Percentiles rank a stretch among this genome's conserved stretches.
phyloP scores from a whole-genome alignment of 2,888 invertebrate genomes.

The Mantis religiosa region DNA sequence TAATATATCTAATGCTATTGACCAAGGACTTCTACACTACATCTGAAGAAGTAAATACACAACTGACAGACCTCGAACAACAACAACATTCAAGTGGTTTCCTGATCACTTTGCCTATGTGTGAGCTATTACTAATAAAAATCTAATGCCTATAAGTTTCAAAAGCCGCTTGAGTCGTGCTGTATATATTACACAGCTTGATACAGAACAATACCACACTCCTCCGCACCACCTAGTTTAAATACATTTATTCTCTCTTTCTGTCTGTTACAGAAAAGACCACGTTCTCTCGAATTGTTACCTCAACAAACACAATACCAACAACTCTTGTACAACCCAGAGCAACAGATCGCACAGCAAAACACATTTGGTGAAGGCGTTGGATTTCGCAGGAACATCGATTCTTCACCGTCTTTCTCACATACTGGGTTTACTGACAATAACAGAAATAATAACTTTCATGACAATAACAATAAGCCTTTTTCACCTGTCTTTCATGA shows the following conservation, averaged over 20 bases:
- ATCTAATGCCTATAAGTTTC: neutral
- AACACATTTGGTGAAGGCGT: neutral
- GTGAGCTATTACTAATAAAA: neutral
- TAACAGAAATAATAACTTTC: neutral
- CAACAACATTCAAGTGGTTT: neutral
- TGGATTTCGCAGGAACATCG: neutral
- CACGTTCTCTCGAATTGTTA: slow-evolving; percentile 31
- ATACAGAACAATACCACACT: too few relatives aligned
- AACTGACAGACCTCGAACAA: neutral
- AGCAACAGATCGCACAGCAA: neutral
- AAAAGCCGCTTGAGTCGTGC: neutral
- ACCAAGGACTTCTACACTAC: too few relatives aligned
- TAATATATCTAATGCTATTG: too few relatives aligned
- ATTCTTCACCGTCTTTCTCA: neutral
- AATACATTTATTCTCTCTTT: slow-evolving; percentile 23
- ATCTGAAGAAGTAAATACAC: neutral
- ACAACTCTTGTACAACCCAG: slow-evolving; percentile 17
- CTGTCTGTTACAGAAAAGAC: slow-evolving; percentile 35
- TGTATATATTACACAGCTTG: neutral
- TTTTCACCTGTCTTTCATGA: slow-evolving; percentile 30
- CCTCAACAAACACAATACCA: slow-evolving; percentile 23
- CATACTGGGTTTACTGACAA: neutral
- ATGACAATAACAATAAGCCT: neutral
- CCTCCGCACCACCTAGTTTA: neutral
- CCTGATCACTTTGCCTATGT: neutral